These are phyloP conservation scores for Diloba caeruleocephala DNA, from an alignment of 2,888 invertebrate genomes.

Conservation along the genomic window DNA sequence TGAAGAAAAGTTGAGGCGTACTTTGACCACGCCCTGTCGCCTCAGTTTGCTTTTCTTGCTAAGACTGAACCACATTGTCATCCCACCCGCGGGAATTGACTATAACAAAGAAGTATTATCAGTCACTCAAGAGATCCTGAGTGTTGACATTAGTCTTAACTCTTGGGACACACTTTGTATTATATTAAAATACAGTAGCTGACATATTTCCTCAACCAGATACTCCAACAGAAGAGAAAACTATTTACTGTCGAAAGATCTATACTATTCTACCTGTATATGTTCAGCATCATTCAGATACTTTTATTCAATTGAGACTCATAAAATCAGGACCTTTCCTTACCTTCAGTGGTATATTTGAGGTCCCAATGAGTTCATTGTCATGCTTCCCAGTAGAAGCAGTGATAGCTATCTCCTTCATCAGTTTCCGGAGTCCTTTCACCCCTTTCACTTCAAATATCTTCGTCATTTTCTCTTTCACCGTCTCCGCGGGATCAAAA, in stretches of 20 bases:
- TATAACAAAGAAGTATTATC: constrained; percentile 64
- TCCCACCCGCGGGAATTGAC: constrained; percentile 98
- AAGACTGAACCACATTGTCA: constrained; percentile 97
- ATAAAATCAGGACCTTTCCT: constrained; percentile 45
- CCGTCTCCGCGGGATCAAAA: constrained; percentile 96
- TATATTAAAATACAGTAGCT: too few species aligned
- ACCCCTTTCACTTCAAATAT: constrained; percentile 96
- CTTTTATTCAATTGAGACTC: too few species aligned
- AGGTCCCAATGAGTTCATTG: constrained; percentile 98
- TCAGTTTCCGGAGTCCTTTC: constrained; percentile 94
- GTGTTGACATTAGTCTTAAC: too few species aligned
- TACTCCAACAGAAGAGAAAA: too few species aligned
- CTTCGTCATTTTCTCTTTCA: constrained; percentile 96
- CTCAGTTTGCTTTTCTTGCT: constrained; percentile 95
- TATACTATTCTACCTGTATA: too few species aligned
- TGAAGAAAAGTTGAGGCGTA: constrained; percentile 95
- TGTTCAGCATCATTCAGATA: too few species aligned
- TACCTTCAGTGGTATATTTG: constrained; percentile 95
- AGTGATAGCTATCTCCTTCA: constrained; percentile 97
- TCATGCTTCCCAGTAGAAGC: constrained; percentile 98
- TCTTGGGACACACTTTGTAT: too few species aligned
- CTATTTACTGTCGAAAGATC: too few species aligned
- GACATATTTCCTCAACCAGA: too few species aligned
- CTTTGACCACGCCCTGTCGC: constrained; percentile 95
- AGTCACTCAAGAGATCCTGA: too few species aligned